Evolutionary conservation across 2,113 vertebrate genomes (phyloP), one percentile per base, ranked within the genome.

Genomic region (Notothenia rossii): DNA sequence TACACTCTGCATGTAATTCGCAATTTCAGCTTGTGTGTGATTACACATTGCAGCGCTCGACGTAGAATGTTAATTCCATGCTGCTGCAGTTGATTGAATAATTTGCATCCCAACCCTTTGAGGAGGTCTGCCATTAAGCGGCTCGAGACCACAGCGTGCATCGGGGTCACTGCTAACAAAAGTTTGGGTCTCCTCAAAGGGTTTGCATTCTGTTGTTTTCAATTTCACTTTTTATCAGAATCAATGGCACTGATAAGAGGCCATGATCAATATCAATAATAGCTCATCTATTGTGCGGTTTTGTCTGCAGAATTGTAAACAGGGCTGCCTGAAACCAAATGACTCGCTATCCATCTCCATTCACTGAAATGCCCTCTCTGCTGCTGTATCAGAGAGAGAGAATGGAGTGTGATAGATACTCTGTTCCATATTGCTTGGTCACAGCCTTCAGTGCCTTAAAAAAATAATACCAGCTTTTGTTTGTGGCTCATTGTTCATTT

Each of bases 201-300:
- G 75, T 90, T 83, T 15, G 22, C 75, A 69, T 81, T 82, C 50
- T 70, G 87, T 84, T 88, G 59, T 79, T 89, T 78, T 84, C 15
- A 48, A 17, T 66, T 86, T 81, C 20, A 54, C 33, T 18, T 67
- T 46, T 77, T 76, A 78, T 84, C 29, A 10, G 17, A 85, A 88
- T 88, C 82, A 61, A 86, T 81, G 36, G 48, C 20, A 56, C 81
- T 88, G 80, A 90, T 86, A 65, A 81, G 77, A 79, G 69, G 75
- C 86, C 82, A 77, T 84, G 88, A 90, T 92, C 91, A 89, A 90
- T 91, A 90, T 80, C 81, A 89, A 88, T 90, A 91, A 83, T 74
- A 63, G 84, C 81, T 90, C 85, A 88, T 90, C 85, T 87, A 50
- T 83, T 90, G 78, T 71, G 61, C 67, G 67, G 60, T 78, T 78